These are phyloP conservation scores for Drosophila subquinaria DNA, from an alignment of 2,888 invertebrate species.

Conservation along the genomic window DNA sequence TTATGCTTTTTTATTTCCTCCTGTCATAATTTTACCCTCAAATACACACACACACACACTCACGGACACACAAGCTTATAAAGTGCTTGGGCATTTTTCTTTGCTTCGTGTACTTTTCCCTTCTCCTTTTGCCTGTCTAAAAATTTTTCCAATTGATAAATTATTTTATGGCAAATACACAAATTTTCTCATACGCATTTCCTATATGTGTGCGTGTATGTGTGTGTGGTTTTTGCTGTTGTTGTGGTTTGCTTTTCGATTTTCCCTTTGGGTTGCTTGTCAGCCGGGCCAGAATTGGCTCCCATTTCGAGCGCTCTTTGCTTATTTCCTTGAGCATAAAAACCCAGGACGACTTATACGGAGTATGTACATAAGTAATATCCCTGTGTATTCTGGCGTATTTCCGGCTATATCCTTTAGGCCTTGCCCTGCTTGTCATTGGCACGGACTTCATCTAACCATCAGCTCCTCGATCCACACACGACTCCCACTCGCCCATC, in stretches of 20 bases:
- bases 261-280: slow-evolving; percentile 42
- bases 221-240: slow-evolving; percentile 52
- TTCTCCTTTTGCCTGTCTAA: slow-evolving; percentile 49
- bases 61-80: slow-evolving; percentile 38
- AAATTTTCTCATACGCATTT: slow-evolving; percentile 75
- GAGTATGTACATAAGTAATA: slow-evolving; percentile 64
- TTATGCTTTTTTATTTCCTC: slow-evolving; percentile 82
- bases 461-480: slow-evolving; percentile 24
- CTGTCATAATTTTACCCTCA: slow-evolving; percentile 82
- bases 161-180: slow-evolving; percentile 80
- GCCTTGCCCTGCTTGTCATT: slow-evolving; percentile 50
- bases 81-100: slow-evolving; percentile 71
- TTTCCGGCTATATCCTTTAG: slow-evolving; percentile 63
- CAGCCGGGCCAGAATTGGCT: slow-evolving; percentile 37
- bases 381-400: slow-evolving; percentile 69
- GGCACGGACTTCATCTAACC: slow-evolving; percentile 31
- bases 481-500: slow-evolving; percentile 28
- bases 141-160: slow-evolving; percentile 81
- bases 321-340: slow-evolving; percentile 65
- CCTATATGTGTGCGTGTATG: slow-evolving; percentile 8
- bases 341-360: slow-evolving; percentile 22
- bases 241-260: slow-evolving; percentile 54
- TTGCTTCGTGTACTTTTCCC: slow-evolving; percentile 41
- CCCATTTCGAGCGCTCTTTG: slow-evolving; percentile 32
- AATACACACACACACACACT: slow-evolving; percentile 56